Evolutionary conservation across 2,113 vertebrate species (phyloP).

Genomic region (Anguilla japonica): DNA sequence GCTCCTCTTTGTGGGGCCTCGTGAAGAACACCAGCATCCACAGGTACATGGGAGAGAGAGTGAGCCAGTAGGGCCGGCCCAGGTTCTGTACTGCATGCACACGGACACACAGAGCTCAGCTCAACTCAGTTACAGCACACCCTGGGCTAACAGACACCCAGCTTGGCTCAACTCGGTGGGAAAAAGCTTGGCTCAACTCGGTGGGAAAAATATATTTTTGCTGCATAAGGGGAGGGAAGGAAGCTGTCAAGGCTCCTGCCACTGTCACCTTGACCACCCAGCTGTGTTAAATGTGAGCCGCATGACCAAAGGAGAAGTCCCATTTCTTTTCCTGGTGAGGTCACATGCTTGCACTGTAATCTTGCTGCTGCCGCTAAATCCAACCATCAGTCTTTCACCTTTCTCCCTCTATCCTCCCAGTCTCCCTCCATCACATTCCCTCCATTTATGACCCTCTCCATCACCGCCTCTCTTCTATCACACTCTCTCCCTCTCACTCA

Average conservation of each 20-base stretch:
- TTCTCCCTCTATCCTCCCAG: too few relatives aligned
- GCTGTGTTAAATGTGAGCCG: background rate
- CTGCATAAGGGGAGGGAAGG: too few relatives aligned
- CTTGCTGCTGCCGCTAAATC: background rate
- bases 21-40: conserved; percentile 98
- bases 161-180: background rate
- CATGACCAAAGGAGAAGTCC: background rate
- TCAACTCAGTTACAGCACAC: background rate
- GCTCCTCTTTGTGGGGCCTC: conserved; percentile 93
- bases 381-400: background rate
- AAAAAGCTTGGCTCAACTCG: background rate
- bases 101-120: conserved; percentile 11
- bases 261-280: too few relatives aligned
- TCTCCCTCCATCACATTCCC: background rate
- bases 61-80: conserved; percentile 96
- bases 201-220: too few relatives aligned
- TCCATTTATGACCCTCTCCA: background rate
- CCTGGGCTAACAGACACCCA: background rate
- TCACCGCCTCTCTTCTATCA: background rate
- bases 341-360: background rate
- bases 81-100: conserved; percentile 91
- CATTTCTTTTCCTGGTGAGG: background rate
- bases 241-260: too few relatives aligned
- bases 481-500: background rate
- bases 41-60: conserved; percentile 94